Conservation (phyloP, 2,797 vertebrate genomes). For the Protonibea diacanthus region DNA sequence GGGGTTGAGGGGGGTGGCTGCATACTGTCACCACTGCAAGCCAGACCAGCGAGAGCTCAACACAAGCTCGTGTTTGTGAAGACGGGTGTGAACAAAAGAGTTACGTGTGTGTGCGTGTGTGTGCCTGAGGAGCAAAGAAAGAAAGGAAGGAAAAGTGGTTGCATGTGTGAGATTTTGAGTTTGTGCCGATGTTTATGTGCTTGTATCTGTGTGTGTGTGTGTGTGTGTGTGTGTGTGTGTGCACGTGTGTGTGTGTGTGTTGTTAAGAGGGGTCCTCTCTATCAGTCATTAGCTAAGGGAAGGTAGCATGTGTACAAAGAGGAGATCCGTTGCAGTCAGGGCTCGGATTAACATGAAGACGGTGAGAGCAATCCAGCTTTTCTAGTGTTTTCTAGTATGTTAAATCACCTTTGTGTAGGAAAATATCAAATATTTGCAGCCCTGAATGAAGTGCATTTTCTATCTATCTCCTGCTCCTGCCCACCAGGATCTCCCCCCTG, state of each 20-base stretch:
- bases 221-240: background rate
- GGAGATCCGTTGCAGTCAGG: conserved; percentile 19
- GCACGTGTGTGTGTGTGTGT: conserved; percentile 2
- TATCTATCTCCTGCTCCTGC: conserved; percentile 7
- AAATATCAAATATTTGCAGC: background rate
- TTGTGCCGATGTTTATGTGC: background rate
- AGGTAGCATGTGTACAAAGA: conserved; percentile 23
- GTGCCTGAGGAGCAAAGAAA: conserved; percentile 2
- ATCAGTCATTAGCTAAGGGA: conserved; percentile 38
- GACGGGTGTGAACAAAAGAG: conserved; percentile 25
- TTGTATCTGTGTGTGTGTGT: background rate
- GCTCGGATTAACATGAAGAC: background rate
- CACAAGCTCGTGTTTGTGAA: conserved; percentile 38
- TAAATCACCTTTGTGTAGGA: background rate
- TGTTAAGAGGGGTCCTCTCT: conserved; percentile 13
- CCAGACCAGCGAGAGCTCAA: conserved; percentile 26
- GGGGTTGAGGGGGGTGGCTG: conserved; percentile 19
- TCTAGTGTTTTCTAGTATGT: background rate
- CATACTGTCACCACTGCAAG: conserved; percentile 48
- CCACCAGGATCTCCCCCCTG: conserved; percentile 10
- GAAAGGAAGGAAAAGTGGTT: background rate
- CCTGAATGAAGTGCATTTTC: background rate
- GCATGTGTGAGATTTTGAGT: background rate
- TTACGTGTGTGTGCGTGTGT: background rate
- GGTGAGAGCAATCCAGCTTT: background rate